These are phyloP conservation scores for Drosophila sordidapex DNA, from an alignment of 2,888 invertebrate species.

Conservation along the genomic window DNA sequence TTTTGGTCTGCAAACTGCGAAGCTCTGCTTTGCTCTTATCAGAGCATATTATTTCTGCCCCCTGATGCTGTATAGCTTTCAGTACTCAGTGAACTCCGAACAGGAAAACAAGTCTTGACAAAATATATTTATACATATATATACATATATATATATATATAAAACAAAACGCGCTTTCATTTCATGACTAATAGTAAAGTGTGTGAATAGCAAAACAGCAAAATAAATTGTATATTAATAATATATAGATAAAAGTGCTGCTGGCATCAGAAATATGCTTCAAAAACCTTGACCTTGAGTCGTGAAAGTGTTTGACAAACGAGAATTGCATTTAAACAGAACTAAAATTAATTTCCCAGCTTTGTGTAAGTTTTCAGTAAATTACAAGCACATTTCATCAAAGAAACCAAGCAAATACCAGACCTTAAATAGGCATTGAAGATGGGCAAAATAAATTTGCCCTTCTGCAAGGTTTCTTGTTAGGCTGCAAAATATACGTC, in stretches of 20 bases:
- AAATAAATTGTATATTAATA: neutral
- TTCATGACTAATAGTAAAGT: constrained; percentile 4
- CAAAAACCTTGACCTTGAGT: constrained; percentile 31
- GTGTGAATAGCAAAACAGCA: constrained; percentile 22
- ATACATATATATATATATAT: neutral
- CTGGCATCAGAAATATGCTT: constrained; percentile 23
- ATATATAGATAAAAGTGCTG: constrained; percentile 4
- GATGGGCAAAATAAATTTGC: constrained; percentile 42
- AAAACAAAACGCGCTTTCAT: constrained; percentile 10
- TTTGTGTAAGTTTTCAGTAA: constrained; percentile 53
- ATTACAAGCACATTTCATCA: neutral
- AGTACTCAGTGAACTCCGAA: constrained; percentile 64
- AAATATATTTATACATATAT: constrained; percentile 6
- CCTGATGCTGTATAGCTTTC: constrained; percentile 59
- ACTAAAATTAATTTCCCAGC: constrained; percentile 10
- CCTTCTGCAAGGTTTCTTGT: constrained; percentile 54
- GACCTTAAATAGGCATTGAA: neutral
- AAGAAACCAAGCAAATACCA: constrained; percentile 15
- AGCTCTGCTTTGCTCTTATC: constrained; percentile 64
- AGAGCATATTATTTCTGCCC: constrained; percentile 31
- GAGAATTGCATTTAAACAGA: constrained; percentile 15
- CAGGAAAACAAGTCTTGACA: constrained; percentile 36
- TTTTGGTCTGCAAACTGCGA: constrained; percentile 52
- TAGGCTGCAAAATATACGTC: constrained; percentile 39
- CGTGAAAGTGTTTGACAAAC: constrained; percentile 22